These are phyloP conservation scores for Diadumene lineata DNA, from an alignment of 92 coral and sea anemone species.

Conservation along the genomic window DNA sequence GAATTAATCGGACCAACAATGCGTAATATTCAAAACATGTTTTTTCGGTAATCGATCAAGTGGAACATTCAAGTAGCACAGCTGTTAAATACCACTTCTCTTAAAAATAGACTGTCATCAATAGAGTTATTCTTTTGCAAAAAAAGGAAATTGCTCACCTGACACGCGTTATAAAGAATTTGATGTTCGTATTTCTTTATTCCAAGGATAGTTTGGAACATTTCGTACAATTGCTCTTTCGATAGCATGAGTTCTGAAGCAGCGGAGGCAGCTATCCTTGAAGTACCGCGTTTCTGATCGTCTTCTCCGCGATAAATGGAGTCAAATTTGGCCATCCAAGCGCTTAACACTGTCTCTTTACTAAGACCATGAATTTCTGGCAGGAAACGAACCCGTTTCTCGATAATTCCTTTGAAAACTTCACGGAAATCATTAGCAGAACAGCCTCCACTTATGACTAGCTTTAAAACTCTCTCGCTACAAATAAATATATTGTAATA, in stretches of 20 bases:
- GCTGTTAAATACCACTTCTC: background rate
- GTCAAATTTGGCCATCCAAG: slow-evolving; percentile 98
- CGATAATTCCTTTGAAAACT: slow-evolving; percentile 87
- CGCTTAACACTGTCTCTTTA: slow-evolving; percentile 89
- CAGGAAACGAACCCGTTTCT: slow-evolving; percentile 83
- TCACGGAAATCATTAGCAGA: slow-evolving; percentile 95
- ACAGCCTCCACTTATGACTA: slow-evolving; percentile 90
- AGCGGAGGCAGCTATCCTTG: slow-evolving; percentile 73
- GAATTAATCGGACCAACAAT: background rate
- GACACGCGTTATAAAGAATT: slow-evolving; percentile 93
- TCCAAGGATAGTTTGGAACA: slow-evolving; percentile 90
- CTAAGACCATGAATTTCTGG: slow-evolving; percentile 90
- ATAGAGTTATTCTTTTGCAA: background rate
- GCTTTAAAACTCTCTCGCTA: slow-evolving; percentile 87
- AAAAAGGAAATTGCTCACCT: slow-evolving; percentile 54
- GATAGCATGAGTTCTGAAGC: slow-evolving; percentile 89
- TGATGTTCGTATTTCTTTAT: slow-evolving; percentile 90
- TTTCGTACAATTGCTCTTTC: slow-evolving; percentile 95
- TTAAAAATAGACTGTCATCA: background rate
- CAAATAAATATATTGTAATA: slow-evolving; percentile 84
- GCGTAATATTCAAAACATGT: background rate
- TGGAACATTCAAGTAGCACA: background rate
- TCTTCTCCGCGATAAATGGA: slow-evolving; percentile 97
- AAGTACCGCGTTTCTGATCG: slow-evolving; percentile 71
- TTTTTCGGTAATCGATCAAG: background rate